Evolutionary conservation across 1,140 invertebrate genomes (phyloP).

Genomic region (Pemphigus obesinymphae): DNA sequence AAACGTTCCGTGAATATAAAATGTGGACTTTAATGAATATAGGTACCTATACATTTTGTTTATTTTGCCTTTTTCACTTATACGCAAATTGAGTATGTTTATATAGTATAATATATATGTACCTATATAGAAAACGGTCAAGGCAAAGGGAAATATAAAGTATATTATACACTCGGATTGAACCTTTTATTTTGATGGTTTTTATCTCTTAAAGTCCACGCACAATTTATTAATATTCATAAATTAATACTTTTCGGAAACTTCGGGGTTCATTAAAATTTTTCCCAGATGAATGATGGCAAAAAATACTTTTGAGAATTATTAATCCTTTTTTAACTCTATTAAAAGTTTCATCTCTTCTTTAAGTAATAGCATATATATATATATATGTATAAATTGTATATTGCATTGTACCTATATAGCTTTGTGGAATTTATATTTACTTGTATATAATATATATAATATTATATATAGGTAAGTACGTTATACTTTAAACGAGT

Average conservation of each 20-base stretch:
- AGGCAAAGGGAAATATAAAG: neutral
- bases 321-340: neutral
- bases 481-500: too few species aligned
- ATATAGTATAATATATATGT: too few species aligned
- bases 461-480: too few species aligned
- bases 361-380: too few species aligned
- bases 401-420: too few species aligned
- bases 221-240: conserved; percentile 25
- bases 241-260: neutral
- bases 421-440: too few species aligned
- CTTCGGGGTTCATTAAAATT: neutral
- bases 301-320: neutral
- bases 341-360: neutral
- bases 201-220: neutral
- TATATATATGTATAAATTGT: too few species aligned
- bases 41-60: neutral
- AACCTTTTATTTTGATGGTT: neutral
- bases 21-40: neutral
- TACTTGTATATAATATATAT: too few species aligned
- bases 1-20: neutral
- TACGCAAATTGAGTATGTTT: neutral
- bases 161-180: neutral
- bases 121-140: neutral
- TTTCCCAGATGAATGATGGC: neutral
- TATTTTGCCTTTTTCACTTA: neutral